Evolutionary conservation across 2,888 invertebrate genomes (phyloP).

Genomic region (Mythimna vitellina): DNA sequence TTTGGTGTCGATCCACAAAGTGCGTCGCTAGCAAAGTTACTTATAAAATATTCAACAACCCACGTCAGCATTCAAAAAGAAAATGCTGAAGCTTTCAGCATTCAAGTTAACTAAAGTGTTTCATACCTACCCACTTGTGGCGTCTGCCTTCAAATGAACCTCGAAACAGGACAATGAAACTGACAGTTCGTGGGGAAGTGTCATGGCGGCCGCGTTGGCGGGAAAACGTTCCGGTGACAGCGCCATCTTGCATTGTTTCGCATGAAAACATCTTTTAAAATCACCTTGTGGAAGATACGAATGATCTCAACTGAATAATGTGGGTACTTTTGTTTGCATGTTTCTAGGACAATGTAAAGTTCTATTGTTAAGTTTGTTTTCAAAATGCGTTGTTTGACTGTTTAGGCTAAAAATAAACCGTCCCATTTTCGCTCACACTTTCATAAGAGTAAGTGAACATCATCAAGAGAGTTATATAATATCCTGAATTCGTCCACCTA

Average conservation of each 20-base stretch:
- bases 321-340: constrained; percentile 11
- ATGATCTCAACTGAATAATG: constrained; percentile 19
- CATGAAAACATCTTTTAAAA: constrained; percentile 52
- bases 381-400: constrained; percentile 5
- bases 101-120: constrained; percentile 54
- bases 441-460: constrained; percentile 22
- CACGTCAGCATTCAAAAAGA: constrained; percentile 61
- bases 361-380: constrained; percentile 36
- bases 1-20: constrained; percentile 48
- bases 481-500: constrained; percentile 9
- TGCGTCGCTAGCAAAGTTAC: constrained; percentile 48
- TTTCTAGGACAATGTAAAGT: constrained; percentile 25
- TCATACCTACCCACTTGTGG: constrained; percentile 61
- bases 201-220: constrained; percentile 69
- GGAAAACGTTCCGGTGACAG: constrained; percentile 59
- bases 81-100: constrained; percentile 56
- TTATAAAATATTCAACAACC: constrained; percentile 61
- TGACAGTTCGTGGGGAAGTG: constrained; percentile 66
- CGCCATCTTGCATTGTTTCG: constrained; percentile 62
- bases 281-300: constrained; percentile 34
- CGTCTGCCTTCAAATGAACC: constrained; percentile 58
- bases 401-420: constrained; percentile 30
- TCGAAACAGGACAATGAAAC: constrained; percentile 61
- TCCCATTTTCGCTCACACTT: constrained; percentile 17
- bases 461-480: constrained; percentile 1